Base-by-base conservation (phyloP, 2,113 vertebrate species). In the Tetrax tetrax region DNA sequence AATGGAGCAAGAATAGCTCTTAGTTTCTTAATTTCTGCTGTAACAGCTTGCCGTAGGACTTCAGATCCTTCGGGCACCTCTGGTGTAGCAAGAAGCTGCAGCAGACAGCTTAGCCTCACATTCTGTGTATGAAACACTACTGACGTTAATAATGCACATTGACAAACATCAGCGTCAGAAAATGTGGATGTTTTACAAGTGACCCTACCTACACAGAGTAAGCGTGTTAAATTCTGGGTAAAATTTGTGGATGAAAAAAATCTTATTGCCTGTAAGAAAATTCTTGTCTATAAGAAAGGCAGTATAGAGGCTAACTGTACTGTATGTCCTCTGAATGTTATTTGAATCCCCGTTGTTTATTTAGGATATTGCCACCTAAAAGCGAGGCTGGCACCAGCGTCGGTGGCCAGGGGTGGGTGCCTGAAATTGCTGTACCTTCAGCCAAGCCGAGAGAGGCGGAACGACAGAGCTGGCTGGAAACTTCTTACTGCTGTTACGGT, bases 371-470 rank as follows among this genome's bases (percentile, higher is more conserved):
- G 1, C 24, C 57, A 12, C 68, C 41, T 74, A 21, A 70, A 81
- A 37, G 48, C 0, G 0, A 75, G 33, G 59, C 5, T 60, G 75
- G 53, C 50, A 69, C 7, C 38, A 29, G 12, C 3, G 1, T 33
- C n/a, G 25, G 1, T 12, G 45, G 20, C 59, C 21, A 23, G 27
- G n/a, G 56, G 18, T 37, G 51, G 15, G 21, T 69, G 69, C 25
- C 47, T 70, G 31, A 77, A 48, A 50, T 41, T 47, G 63, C 25
- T 93, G 22, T 48, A 33, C 23, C 35, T 43, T 82, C 15, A 29
- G 53, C 38, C 71, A 66, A 37, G 41, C 71, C 69, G 48, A 43
- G 56, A 50, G 43, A 78, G 31, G 35, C 12, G 20, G n/a, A 75
- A 47, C 7, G 78, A 8, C 51, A 20, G 20, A 50, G 23, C n/a